phyloP scores from a whole-genome alignment of 2,113 vertebrate species.

The Stigmatopora argus region DNA sequence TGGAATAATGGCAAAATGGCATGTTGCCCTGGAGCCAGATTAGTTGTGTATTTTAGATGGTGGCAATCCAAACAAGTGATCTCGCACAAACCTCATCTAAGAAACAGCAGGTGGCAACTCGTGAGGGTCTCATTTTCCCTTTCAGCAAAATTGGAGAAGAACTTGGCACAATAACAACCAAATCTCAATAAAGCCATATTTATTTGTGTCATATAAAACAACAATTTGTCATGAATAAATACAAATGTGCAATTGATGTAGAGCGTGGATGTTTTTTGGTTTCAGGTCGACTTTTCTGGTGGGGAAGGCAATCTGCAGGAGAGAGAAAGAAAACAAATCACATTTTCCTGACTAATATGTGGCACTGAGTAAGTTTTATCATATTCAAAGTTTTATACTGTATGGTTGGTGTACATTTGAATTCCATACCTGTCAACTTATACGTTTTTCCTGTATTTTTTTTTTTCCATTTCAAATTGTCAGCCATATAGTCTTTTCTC shows the following conservation, averaged over 20 bases:
- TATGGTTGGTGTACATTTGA: too few relatives aligned
- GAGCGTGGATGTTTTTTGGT: slow-evolving; percentile 33
- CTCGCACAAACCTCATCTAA: background rate
- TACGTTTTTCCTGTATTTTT: too few relatives aligned
- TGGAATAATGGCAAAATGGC: slow-evolving; percentile 1
- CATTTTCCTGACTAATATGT: background rate
- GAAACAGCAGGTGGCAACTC: background rate
- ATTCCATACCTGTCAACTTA: too few relatives aligned
- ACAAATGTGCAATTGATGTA: slow-evolving; percentile 38
- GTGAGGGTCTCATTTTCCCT: background rate
- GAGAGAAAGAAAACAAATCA: slow-evolving; percentile 22
- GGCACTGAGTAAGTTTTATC: background rate
- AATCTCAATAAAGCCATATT: slow-evolving; percentile 16
- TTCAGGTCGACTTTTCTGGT: slow-evolving; percentile 25
- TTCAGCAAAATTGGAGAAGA: background rate
- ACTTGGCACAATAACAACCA: background rate
- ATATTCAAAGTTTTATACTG: too few relatives aligned
- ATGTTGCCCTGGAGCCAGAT: background rate
- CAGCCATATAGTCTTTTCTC: too few relatives aligned
- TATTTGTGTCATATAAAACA: slow-evolving; percentile 57
- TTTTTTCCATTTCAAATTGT: too few relatives aligned
- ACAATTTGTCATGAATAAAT: slow-evolving; percentile 45
- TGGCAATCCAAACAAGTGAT: background rate
- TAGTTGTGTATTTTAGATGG: background rate
- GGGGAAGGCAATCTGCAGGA: slow-evolving; percentile 50